Base-by-base conservation (phyloP, 2,888 invertebrate species). In the Archaeoteleia sp. region DNA sequence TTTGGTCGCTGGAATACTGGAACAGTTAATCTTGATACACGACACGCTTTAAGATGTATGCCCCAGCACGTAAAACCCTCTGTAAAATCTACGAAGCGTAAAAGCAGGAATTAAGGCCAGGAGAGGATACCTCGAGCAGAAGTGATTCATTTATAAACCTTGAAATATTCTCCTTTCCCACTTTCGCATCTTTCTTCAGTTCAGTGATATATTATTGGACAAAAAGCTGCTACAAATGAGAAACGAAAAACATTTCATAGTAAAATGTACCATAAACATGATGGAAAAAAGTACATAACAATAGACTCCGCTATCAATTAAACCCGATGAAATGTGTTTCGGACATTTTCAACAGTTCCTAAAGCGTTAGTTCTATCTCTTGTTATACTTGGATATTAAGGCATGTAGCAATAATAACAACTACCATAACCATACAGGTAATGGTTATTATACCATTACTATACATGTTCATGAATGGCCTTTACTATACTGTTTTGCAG, bases 61-160 rank as follows among this genome's bases (percentile, higher is more conserved):
- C 46, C 23, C 48, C 40, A 30, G 49, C 49, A 49, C 63, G 55
- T 63, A 43, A 63, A 63, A 63, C 23, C 49, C 51, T 51, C 55
- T 55, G 55, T 45, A 63, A 55, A 63, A 63, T 25, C 39, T 57
- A 30, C 51, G 55, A 45, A 43, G 63, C 45, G 63, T 49, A 55
- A 63, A 63, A 63, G 55, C 49, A 55, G 63, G 55, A 63, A 63
- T 63, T 63, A 63, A 63, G 55, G 63, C 32, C 42, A 42, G 10
- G 34, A 35, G 34, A 39, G 30, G 48, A 46, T 54, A 54, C 35
- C 32, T 12, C 34, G 10, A 29, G 29, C 12, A 30, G 43, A 43
- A 57, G 63, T 49, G 51, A 63, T 57, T 63, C 63, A 63, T 63
- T 55, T 63, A 63, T 63, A 63, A 49, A 63, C 48, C 54, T n/a